These are phyloP conservation scores for Cyanocitta stelleri DNA, from an alignment of 2,113 vertebrate species.

Conservation along the genomic window DNA sequence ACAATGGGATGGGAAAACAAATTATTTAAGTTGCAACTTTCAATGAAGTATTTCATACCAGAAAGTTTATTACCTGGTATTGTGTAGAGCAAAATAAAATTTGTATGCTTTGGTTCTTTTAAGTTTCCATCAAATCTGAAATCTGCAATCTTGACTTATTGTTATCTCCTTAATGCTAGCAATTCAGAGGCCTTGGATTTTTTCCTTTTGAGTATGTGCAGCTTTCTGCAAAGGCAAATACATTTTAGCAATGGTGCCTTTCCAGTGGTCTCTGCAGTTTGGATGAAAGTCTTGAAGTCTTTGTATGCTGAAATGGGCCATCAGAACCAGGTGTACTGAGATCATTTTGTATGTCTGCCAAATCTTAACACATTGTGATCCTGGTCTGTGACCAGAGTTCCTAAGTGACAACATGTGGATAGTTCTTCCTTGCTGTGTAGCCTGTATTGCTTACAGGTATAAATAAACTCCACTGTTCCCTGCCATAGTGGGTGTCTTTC, in stretches of 20 bases:
- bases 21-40: background rate
- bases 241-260: background rate
- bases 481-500: background rate
- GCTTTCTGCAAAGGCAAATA: background rate
- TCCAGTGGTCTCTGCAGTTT: background rate
- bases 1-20: background rate
- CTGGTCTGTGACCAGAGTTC: background rate
- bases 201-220: background rate
- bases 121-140: background rate
- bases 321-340: background rate
- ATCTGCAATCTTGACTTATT: background rate
- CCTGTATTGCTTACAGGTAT: background rate
- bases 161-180: background rate
- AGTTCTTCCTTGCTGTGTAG: background rate
- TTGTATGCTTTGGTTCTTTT: background rate
- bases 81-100: background rate
- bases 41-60: background rate
- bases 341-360: background rate
- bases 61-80: background rate
- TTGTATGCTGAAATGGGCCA: background rate
- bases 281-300: background rate
- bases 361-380: background rate
- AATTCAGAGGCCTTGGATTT: background rate
- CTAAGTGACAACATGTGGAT: background rate
- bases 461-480: background rate